Evolutionary conservation across 2,797 vertebrate species (phyloP), one percentile per base, ranked within the genome.

Genomic region (Mormyrus proboscirostris): DNA sequence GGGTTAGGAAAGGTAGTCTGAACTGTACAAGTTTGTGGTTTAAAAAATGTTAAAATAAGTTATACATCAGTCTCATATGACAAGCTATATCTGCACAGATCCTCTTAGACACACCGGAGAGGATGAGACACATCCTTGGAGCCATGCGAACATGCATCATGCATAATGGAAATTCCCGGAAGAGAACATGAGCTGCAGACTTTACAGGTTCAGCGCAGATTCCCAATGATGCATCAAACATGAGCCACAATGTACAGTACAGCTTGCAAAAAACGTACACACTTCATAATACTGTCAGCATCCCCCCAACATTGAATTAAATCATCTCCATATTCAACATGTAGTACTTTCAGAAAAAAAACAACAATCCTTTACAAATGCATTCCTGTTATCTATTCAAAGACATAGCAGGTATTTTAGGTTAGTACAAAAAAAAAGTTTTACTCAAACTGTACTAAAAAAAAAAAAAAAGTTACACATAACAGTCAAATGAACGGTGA

Each of bases 261-360:
- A 89, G 90, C 93, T 91, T 93, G 82, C 90, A 62, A 47, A 91
- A 59, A 88, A 87, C 92, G 92, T 89, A 87, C 92, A 93, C 76
- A 29, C 19, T 29, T 57, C 79, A 73, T 86, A 89, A 89, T 62
- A 88, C 19, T 93, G 94, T 95, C 94, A 95, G 95, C 94, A 92
- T 90, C 92, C 94, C 89, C 65, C 41, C 88, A 62, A 73, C 41
- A 88, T 76, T 19, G 86, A 88, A 55, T 16, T 38, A 22, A 50
- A 47, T 49, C 25, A 50, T 73, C 73, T 44, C 29, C 84, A 22
- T 89, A 47, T 76, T 47, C 53, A 69, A 82, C 51, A 33, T 57
- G 49, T n/a, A 49, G 55, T 29, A 89, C 29, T 33, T 91, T 79
- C 89, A 88, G 87, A 88, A 90, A 65, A 89, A 25, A 82, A 59